These are phyloP conservation scores for Keiferia lycopersicella DNA, from an alignment of 2,888 invertebrate species.

Conservation along the genomic window DNA sequence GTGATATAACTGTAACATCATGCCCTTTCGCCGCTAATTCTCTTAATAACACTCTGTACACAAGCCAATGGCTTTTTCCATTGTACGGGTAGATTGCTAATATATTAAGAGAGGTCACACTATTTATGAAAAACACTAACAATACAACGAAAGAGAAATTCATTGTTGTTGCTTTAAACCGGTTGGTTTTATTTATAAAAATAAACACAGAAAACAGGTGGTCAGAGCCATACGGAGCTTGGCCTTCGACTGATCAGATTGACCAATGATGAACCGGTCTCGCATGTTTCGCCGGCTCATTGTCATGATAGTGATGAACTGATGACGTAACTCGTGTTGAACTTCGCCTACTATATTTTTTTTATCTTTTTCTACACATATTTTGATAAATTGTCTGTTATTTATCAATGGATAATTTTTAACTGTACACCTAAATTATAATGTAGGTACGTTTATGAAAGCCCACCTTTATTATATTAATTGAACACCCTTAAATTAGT, in stretches of 20 bases:
- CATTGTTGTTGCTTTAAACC: not conserved
- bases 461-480: no score
- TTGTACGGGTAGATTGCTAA: conserved; percentile 84
- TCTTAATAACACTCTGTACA: conserved; percentile 81
- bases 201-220: no score
- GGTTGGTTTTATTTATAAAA: not conserved
- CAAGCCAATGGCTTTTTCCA: conserved; percentile 86
- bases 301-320: not conserved
- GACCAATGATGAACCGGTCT: not conserved
- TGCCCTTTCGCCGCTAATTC: conserved; percentile 84
- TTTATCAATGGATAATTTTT: no score
- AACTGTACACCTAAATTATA: no score
- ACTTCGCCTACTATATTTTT: no score
- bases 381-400: no score
- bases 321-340: not conserved
- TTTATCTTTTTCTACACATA: no score
- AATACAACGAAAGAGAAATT: conserved; percentile 32
- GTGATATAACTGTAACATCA: conserved; percentile 84
- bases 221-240: not conserved
- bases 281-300: not conserved
- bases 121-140: conserved; percentile 40
- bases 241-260: not conserved
- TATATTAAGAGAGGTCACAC: conserved; percentile 64
- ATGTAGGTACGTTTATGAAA: no score
- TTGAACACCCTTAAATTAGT: no score